Evolutionary conservation across 2,113 vertebrate species (phyloP).

Genomic region (Catagonus wagneri): DNA sequence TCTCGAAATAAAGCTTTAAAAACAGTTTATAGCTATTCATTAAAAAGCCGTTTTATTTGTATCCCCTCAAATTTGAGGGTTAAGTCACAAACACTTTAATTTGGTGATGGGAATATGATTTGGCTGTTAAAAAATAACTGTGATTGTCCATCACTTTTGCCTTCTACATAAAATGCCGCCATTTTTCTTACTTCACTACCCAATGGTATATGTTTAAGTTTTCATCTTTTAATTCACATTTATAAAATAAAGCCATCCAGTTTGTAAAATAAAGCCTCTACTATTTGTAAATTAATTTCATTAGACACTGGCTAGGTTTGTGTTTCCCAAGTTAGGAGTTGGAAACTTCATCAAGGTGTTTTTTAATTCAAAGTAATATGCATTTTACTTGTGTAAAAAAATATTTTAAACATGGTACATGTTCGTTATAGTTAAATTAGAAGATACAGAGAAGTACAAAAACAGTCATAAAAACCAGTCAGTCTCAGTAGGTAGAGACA

Average conservation of each 20-base stretch:
- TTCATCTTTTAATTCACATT: constrained; percentile 8
- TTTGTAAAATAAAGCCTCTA: neutral
- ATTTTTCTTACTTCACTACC: neutral
- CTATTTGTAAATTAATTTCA: constrained; percentile 41
- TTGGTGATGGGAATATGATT: neutral
- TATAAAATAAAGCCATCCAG: neutral
- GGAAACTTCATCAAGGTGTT: constrained; percentile 8
- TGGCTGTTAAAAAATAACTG: neutral
- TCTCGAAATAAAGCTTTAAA: constrained; percentile 36
- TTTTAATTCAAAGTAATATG: constrained; percentile 50
- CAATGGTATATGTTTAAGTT: neutral
- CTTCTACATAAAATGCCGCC: neutral
- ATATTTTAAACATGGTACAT: neutral
- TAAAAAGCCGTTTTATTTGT: constrained; percentile 8
- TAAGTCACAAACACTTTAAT: constrained; percentile 19
- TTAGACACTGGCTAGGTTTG: neutral
- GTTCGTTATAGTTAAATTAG: neutral
- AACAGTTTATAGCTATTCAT: neutral
- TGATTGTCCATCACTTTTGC: neutral
- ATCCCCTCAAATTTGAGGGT: neutral
- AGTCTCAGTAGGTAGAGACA: neutral
- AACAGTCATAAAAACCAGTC: neutral
- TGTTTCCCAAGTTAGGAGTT: neutral
- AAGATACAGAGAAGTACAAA: neutral
- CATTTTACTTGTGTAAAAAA: constrained; percentile 16